These are phyloP conservation scores for Drosophila demipolita DNA, from an alignment of 2,888 invertebrate species.

Conservation along the genomic window DNA sequence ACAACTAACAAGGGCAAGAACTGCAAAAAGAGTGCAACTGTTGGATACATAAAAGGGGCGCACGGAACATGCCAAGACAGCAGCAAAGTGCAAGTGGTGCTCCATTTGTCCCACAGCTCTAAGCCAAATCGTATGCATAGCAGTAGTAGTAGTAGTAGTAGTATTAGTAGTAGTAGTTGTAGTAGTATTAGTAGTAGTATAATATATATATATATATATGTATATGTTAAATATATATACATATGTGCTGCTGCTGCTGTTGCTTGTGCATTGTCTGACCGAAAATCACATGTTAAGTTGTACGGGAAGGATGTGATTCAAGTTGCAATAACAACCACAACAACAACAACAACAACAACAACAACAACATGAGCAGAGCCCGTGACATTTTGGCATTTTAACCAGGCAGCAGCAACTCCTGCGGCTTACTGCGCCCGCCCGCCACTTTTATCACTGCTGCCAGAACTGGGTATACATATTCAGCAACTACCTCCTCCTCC, in stretches of 20 bases:
- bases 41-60: constrained; percentile 47
- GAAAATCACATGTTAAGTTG: constrained; percentile 83
- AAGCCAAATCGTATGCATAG: constrained; percentile 24
- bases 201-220: background rate
- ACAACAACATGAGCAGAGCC: constrained; percentile 23
- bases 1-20: constrained; percentile 23
- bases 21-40: constrained; percentile 42
- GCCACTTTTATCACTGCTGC: background rate
- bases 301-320: constrained; percentile 84
- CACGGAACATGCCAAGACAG: constrained; percentile 76
- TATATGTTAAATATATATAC: constrained; percentile 19
- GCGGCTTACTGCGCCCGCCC: constrained; percentile 12
- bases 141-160: background rate
- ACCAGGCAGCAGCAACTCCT: constrained; percentile 26
- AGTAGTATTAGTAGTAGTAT: background rate
- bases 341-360: constrained; percentile 21
- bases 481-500: background rate
- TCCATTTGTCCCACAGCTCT: constrained; percentile 1
- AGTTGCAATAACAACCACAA: constrained; percentile 71
- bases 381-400: constrained; percentile 66
- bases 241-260: constrained; percentile 41
- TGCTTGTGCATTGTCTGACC: constrained; percentile 69
- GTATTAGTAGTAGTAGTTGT: constrained; percentile 2
- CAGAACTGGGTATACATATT: background rate
- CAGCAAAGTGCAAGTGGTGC: constrained; percentile 63